Conservation (phyloP, 2,113 vertebrate species). For the Holacanthus passer region DNA sequence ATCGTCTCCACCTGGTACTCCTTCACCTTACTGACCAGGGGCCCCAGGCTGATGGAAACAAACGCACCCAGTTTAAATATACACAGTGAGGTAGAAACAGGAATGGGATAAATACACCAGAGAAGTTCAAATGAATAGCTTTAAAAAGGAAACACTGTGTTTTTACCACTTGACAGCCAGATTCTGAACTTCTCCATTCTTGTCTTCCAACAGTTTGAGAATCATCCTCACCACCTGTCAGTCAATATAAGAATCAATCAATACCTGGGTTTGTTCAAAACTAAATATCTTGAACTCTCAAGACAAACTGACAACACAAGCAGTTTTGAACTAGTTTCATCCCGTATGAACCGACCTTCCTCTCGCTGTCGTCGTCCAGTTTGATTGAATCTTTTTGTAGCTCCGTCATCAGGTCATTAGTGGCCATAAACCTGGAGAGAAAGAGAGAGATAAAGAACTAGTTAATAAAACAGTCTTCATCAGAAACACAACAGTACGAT, state of each 20-base stretch:
- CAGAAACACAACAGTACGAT: too few relatives aligned
- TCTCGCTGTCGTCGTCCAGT: conserved; percentile 98
- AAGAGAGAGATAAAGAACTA: background rate
- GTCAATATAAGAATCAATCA: conserved; percentile 24
- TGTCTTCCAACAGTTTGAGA: conserved; percentile 97
- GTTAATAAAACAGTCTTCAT: background rate
- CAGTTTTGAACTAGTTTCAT: background rate
- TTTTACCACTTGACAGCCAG: conserved; percentile 97
- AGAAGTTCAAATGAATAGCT: too few relatives aligned
- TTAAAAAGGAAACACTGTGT: background rate
- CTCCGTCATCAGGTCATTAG: conserved; percentile 99
- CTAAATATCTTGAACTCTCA: too few relatives aligned
- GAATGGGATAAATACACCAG: background rate
- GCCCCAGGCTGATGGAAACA: conserved; percentile 89
- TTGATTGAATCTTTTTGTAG: conserved; percentile 99
- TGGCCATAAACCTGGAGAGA: conserved; percentile 95
- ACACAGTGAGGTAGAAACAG: background rate
- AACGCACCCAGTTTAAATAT: conserved; percentile 23
- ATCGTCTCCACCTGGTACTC: conserved; percentile 99
- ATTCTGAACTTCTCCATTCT: conserved; percentile 98
- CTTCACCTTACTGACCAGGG: conserved; percentile 98
- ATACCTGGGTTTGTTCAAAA: background rate
- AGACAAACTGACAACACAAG: too few relatives aligned
- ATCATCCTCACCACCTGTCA: conserved; percentile 97
- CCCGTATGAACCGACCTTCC: conserved; percentile 81